These are phyloP conservation scores for Ichneumoninae sp. DNA, from an alignment of 2,888 invertebrate species.

Conservation along the genomic window DNA sequence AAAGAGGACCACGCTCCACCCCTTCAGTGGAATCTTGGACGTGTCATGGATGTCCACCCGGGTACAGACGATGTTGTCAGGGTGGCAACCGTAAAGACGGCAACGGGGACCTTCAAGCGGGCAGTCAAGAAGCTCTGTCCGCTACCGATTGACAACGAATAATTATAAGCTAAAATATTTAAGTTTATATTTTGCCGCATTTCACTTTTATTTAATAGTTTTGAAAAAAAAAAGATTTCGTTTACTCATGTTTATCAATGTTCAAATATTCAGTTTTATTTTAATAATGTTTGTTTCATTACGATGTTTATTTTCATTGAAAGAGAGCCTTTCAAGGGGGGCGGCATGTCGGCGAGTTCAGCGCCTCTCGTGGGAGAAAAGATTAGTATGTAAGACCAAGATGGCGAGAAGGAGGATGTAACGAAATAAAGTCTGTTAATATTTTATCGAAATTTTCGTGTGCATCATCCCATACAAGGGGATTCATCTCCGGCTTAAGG, in stretches of 20 bases:
- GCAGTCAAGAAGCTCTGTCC: constrained; percentile 70
- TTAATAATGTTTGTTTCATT: no score
- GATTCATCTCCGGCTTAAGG: no score
- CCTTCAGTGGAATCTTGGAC: constrained; percentile 73
- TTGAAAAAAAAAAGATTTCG: neutral
- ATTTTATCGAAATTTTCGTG: constrained; percentile 5
- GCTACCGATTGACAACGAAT: constrained; percentile 52
- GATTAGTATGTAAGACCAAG: constrained; percentile 18
- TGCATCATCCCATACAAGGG: constrained; percentile 8
- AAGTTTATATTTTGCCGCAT: neutral
- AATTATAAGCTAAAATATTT: neutral
- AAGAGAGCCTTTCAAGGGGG: no score
- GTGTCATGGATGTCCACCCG: constrained; percentile 71
- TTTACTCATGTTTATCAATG: no score
- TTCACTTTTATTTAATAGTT: neutral
- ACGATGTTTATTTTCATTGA: no score
- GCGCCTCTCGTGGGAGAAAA: constrained; percentile 30
- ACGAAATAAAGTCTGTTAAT: constrained; percentile 42
- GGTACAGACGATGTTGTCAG: constrained; percentile 73
- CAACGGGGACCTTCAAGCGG: constrained; percentile 50
- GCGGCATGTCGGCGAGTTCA: neutral
- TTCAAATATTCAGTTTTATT: no score
- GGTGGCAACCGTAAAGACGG: constrained; percentile 74
- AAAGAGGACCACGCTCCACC: constrained; percentile 75
- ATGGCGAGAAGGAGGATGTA: constrained; percentile 46